Conservation (phyloP, 1,140 invertebrate species). For the Tetranychus urticae region DNA sequence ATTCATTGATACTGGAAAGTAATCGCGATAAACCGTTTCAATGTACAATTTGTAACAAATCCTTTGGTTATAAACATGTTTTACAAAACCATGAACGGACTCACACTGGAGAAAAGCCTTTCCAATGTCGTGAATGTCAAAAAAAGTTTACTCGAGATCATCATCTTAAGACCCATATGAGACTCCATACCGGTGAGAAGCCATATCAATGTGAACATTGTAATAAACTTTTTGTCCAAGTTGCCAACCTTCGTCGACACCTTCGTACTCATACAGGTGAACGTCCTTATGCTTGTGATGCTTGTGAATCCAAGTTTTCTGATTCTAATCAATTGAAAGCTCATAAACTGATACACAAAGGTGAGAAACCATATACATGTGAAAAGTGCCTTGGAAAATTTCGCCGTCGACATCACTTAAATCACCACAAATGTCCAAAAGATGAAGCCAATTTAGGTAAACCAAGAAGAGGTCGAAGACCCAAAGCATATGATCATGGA, state of each 20-base stretch:
- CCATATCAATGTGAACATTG: conserved; percentile 76
- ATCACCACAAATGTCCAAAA: conserved; percentile 54
- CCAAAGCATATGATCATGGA: conserved; percentile 12
- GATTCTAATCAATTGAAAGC: conserved; percentile 83
- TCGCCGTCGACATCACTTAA: conserved; percentile 51
- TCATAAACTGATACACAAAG: conserved; percentile 62
- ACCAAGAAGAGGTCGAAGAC: conserved; percentile 18
- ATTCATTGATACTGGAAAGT: not conserved
- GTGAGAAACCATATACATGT: conserved; percentile 65
- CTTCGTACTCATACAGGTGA: conserved; percentile 85
- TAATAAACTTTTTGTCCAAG: conserved; percentile 73
- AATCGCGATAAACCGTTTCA: conserved; percentile 53
- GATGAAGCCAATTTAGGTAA: conserved; percentile 17
- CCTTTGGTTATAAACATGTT: conserved; percentile 82
- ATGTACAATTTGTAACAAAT: conserved; percentile 57
- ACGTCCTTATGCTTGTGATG: conserved; percentile 67
- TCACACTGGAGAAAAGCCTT: conserved; percentile 87
- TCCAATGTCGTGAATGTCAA: conserved; percentile 77
- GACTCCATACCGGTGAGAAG: conserved; percentile 75
- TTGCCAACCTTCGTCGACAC: conserved; percentile 70
- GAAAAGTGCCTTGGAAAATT: conserved; percentile 46
- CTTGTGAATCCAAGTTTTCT: conserved; percentile 68
- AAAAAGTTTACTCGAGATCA: conserved; percentile 85
- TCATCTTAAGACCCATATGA: conserved; percentile 75
- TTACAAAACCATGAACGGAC: conserved; percentile 86